phyloP scores from a whole-genome alignment of 2,113 vertebrate genomes.

The Phrynocephalus versicolor region DNA sequence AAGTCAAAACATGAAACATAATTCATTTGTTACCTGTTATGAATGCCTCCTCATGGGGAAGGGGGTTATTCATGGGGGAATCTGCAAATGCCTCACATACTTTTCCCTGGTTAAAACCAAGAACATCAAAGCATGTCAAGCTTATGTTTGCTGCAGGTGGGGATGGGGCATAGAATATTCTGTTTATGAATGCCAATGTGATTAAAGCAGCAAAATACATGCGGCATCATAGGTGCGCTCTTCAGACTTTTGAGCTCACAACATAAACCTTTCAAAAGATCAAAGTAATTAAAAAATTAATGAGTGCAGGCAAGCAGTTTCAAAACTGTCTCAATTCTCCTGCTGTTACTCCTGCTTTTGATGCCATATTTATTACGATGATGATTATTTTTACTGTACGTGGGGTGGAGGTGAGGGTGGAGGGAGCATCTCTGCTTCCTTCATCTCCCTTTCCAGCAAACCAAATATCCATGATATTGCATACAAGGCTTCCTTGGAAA shows the following conservation, averaged over 20 bases:
- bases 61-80: background rate
- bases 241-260: conserved; percentile 37
- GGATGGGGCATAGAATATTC: background rate
- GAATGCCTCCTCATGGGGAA: background rate
- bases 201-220: conserved; percentile 27
- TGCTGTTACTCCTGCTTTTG: conserved; percentile 39
- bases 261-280: conserved; percentile 52
- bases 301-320: conserved; percentile 36
- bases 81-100: background rate
- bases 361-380: conserved; percentile 31
- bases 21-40: background rate
- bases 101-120: conserved; percentile 27
- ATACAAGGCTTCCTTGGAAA: conserved; percentile 36
- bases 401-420: background rate
- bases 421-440: conserved; percentile 24
- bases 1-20: background rate
- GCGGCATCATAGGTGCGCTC: background rate
- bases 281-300: conserved; percentile 65
- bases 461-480: conserved; percentile 34
- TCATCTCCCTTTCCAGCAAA: conserved; percentile 16
- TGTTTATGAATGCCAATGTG: conserved; percentile 25
- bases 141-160: background rate
- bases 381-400: background rate
- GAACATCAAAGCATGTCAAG: conserved; percentile 16
- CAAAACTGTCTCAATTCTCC: conserved; percentile 41